These are phyloP conservation scores for Bergia puertoricense DNA, from an alignment of 92 coral and sea anemone species.

Conservation along the genomic window DNA sequence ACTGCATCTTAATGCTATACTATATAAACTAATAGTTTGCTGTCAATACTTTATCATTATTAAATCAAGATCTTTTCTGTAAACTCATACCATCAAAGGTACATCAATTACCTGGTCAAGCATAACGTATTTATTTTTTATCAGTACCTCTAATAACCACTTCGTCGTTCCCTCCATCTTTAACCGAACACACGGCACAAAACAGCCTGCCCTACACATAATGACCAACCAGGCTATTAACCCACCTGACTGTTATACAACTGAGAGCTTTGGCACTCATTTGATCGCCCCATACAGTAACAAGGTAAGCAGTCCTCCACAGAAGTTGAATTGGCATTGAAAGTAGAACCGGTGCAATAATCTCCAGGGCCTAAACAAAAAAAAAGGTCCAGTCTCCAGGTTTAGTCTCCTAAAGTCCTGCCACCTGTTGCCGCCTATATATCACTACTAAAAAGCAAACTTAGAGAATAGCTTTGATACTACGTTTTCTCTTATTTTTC, in stretches of 20 bases:
- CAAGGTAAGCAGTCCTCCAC: conserved; percentile 32
- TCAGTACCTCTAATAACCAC: not conserved
- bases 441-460: no score
- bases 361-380: not conserved
- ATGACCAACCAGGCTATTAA: not conserved
- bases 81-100: no score
- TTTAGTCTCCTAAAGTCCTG: no score
- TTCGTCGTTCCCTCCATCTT: not conserved
- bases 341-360: conserved; percentile 8
- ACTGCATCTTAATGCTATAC: no score
- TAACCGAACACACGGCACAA: not conserved
- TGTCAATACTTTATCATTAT: no score
- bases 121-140: no score
- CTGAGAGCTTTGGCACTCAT: conserved; percentile 15
- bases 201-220: not conserved
- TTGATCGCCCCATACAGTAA: conserved; percentile 37
- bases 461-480: no score
- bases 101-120: no score
- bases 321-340: conserved; percentile 39
- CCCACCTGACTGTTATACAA: conserved; percentile 17
- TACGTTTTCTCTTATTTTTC: no score
- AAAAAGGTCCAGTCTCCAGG: not conserved
- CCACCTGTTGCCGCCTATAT: no score
- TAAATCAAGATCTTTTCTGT: no score
- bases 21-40: no score